Evolutionary conservation across 2,797 vertebrate genomes (phyloP).

Genomic region (Euthynnus affinis): DNA sequence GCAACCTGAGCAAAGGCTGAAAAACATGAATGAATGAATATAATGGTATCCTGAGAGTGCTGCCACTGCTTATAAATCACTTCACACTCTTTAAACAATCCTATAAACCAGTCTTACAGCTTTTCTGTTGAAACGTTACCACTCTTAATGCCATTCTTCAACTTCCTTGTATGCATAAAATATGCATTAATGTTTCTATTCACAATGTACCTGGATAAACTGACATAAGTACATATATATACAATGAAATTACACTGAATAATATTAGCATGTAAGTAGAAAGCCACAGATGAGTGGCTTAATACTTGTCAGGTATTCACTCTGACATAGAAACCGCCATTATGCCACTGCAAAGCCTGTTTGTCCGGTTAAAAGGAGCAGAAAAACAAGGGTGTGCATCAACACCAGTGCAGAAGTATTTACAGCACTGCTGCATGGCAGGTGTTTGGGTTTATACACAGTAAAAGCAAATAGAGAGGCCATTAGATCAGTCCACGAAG

Average conservation of each 20-base stretch:
- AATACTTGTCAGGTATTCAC: conserved; percentile 35
- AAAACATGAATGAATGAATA: conserved; percentile 69
- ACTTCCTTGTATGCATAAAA: neutral
- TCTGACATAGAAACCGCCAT: conserved; percentile 39
- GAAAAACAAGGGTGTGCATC: conserved; percentile 69
- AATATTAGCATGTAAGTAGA: neutral
- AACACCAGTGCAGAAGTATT: conserved; percentile 51
- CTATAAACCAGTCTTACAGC: conserved; percentile 1
- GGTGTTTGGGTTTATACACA: conserved; percentile 57
- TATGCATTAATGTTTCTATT: neutral
- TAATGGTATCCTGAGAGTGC: conserved; percentile 37
- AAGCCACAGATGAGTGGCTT: conserved; percentile 4
- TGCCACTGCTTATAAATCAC: conserved; percentile 44
- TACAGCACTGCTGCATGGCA: conserved; percentile 40
- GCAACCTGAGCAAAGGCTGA: conserved; percentile 69
- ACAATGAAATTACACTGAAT: neutral
- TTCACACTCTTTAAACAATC: conserved; percentile 11
- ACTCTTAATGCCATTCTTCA: conserved; percentile 3
- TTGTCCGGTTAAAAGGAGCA: conserved; percentile 74
- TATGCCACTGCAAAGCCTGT: conserved; percentile 70
- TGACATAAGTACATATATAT: neutral
- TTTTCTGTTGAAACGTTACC: conserved; percentile 5
- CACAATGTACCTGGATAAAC: neutral
- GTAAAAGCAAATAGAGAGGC: conserved; percentile 67
- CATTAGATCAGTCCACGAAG: conserved; percentile 71